Evolutionary conservation across 1,140 invertebrate genomes (phyloP), one percentile per base, ranked within the genome.

Genomic region (Eubasilissa regina): DNA sequence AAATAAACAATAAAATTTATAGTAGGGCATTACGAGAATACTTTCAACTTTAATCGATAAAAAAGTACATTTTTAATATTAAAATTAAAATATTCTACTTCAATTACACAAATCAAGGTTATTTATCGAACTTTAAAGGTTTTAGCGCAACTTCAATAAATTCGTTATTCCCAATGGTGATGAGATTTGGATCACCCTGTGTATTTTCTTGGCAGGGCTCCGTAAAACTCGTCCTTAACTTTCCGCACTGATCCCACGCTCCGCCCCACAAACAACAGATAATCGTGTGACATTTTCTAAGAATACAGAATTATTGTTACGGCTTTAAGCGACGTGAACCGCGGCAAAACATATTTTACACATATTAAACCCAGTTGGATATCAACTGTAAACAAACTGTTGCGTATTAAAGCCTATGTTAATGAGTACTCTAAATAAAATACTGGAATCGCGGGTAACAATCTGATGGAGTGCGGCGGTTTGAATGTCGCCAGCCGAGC

Each of bases 341-440:
- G 62, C 75, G 78, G 72, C 76, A 75, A 81, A 72, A 45, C 76
- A 81, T 80, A 81, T 81, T 70, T 81, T 81, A 81, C 80, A 81
- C 80, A 77, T 79, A 81, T 81, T 81, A 81, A 79, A 78, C 80
- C 74, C 80, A 62, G 80, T 76, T 79, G 77, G 80, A 76, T 51
- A 75, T 75, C 77, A 48, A 53, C 77, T 58, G 73, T 51, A 48
- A 79, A 79, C 73, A 81, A 78, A 81, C 80, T 81, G 77, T 79
- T 77, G 77, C 77, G 75, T 79, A 78, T 78, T 81, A 81, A 81
- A 58, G 74, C 77, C 77, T 48, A 79, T 73, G 80, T 78, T 81
- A 81, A 81, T 81, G 80, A 81, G 73, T 81, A 79, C 77, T 81
- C 80, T 75, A 79, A 79, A 81, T 81, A 81, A 81, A 62, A 55